Percentiles rank a stretch among this genome's conserved stretches.
Conservation (phyloP, 2,113 vertebrate species). For the Rousettus leschenaultii region DNA sequence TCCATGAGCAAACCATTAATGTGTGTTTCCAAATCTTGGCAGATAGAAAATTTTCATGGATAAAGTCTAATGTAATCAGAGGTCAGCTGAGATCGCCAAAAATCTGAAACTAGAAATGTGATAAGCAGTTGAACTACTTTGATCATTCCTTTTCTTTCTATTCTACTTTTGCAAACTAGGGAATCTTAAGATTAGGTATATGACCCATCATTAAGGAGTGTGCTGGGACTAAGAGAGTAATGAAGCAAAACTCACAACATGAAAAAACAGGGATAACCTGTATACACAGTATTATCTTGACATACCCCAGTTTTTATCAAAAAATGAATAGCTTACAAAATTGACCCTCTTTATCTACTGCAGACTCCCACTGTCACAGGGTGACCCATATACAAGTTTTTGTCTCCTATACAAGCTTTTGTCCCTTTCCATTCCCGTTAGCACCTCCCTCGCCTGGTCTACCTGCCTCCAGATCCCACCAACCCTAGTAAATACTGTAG, state of each 20-base stretch:
- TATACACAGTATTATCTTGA: background rate
- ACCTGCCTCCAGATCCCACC: background rate
- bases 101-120: conserved; percentile 14
- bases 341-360: background rate
- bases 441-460: background rate
- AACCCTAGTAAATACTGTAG: background rate
- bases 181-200: background rate
- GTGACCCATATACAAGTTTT: background rate
- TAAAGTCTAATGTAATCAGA: conserved; percentile 31
- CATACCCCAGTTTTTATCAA: background rate
- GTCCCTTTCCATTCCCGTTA: background rate
- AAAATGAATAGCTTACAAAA: background rate
- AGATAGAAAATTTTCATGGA: conserved; percentile 24
- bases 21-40: background rate
- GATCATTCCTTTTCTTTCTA: conserved; percentile 44
- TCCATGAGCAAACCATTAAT: conserved; percentile 27
- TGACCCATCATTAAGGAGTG: background rate
- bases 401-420: background rate
- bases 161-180: background rate
- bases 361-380: background rate
- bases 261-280: background rate
- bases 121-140: conserved; percentile 16
- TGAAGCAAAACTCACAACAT: background rate
- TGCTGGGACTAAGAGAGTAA: background rate
- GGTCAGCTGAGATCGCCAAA: conserved; percentile 27